These are phyloP conservation scores for Scaptomyza reducta DNA, from an alignment of 2,888 invertebrate genomes.

Conservation along the genomic window DNA sequence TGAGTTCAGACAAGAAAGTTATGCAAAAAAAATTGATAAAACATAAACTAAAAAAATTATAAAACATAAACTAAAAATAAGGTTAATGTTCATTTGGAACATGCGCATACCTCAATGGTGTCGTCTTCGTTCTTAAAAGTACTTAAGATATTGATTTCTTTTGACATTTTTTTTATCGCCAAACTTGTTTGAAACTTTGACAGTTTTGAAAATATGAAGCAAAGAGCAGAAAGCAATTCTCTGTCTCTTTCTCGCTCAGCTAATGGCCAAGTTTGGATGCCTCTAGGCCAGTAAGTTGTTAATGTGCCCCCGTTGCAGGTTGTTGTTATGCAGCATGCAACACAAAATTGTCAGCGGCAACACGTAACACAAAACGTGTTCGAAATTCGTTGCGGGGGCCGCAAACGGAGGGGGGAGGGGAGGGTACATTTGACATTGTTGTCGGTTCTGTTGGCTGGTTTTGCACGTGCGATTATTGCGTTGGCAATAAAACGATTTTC, in stretches of 20 bases:
- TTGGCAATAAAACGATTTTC: constrained; percentile 70
- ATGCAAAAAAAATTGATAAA: too few relatives aligned
- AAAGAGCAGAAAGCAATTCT: background rate
- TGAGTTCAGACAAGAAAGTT: too few relatives aligned
- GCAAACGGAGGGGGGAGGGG: too few relatives aligned
- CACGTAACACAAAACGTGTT: constrained; percentile 69
- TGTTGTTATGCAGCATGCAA: constrained; percentile 36
- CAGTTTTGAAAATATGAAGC: background rate
- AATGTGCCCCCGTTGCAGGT: constrained; percentile 10
- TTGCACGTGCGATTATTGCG: constrained; percentile 55
- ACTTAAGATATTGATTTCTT: background rate
- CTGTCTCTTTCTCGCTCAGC: background rate
- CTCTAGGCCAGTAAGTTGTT: constrained; percentile 16
- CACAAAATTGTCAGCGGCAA: constrained; percentile 62
- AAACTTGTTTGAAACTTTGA: background rate
- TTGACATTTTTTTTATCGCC: background rate
- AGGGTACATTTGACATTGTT: background rate
- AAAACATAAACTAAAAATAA: background rate
- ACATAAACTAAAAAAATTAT: too few relatives aligned
- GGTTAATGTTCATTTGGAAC: background rate
- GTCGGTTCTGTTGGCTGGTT: background rate
- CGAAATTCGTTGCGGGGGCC: background rate
- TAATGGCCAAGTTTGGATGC: constrained; percentile 11
- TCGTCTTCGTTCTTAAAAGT: background rate
- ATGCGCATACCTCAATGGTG: background rate